Evolutionary conservation across 1,140 invertebrate genomes (phyloP), one percentile per base, ranked within the genome.

Genomic region (Sycobia sp.): DNA sequence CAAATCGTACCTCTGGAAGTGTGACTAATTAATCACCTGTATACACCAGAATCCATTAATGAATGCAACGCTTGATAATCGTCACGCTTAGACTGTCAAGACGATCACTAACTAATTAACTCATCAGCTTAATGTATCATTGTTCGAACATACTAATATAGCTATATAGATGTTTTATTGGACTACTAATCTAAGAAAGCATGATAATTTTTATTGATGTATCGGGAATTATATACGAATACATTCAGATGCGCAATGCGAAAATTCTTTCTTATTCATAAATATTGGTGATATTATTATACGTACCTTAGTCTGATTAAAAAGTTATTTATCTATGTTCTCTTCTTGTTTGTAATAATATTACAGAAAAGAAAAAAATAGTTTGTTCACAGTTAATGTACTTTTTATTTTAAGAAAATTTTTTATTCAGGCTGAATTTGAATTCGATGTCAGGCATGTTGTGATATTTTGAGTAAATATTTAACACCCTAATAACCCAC

Each of bases 61-160:
- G n/a, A 13, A 59, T 59, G 57, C 18, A 25, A n/a, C 41, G 36
- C 46, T 59, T 59, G 7, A 38, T 49, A 49, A 14, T 59, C 49
- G 10, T 41, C 18, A n/a, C n/a, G n/a, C n/a, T n/a, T n/a, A n/a
- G 1, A 59, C 32, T 18, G 8, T 49, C 16, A 11, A 41, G 41
- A 0, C 27, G 25, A 39, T 23, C 18, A 53, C 18, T 11, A 14
- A 53, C 25, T 44, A 29, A 61, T 51, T 44, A 50, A 50, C 14
- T 11, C 14, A 38, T 46, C 36, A 47, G 18, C 38, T 53, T 54
- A 22, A 20, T 54, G 43, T 58, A 29, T 47, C 11, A 22, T 18
- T 46, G 25, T 46, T n/a, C 14, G 16, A 38, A 22, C n/a, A n/a
- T 16, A 53, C 27, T 51, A 34, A 3, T 7, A 53, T n/a, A 22